Percentiles rank a stretch among this genome's conserved stretches.
Conservation (phyloP, 2,888 invertebrate genomes). For the Marronus borbonicus region DNA sequence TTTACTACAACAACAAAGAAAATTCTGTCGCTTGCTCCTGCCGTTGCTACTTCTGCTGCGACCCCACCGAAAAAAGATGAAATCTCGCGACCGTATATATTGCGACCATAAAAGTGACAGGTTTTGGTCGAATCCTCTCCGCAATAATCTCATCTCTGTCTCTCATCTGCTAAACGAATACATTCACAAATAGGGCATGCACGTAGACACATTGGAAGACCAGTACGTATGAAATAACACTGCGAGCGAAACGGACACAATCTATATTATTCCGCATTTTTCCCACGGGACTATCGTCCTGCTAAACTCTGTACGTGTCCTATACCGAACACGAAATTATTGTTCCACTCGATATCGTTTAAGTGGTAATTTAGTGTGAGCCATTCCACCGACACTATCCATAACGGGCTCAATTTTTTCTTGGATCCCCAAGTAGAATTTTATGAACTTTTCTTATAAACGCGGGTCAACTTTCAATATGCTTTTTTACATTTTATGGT, state of each 20-base stretch:
- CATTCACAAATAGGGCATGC: conserved; percentile 25
- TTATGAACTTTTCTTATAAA: conserved; percentile 28
- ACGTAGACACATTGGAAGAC: conserved; percentile 14
- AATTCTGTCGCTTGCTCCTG: conserved; percentile 59
- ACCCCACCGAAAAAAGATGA: conserved; percentile 60
- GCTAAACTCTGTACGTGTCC: conserved; percentile 53
- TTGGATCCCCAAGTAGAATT: neutral
- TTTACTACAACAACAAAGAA: conserved; percentile 66
- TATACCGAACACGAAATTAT: conserved; percentile 43
- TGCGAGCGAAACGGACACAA: conserved; percentile 57
- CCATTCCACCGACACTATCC: neutral
- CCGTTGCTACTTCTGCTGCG: conserved; percentile 16
- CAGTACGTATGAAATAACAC: conserved; percentile 58
- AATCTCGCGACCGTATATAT: conserved; percentile 64
- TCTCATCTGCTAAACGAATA: conserved; percentile 33
- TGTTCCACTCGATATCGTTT: conserved; percentile 41
- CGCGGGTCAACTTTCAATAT: conserved; percentile 17
- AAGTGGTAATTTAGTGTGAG: conserved; percentile 29
- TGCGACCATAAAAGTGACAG: conserved; percentile 65
- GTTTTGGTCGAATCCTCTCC: conserved; percentile 60
- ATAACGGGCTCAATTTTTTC: conserved; percentile 24
- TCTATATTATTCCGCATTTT: conserved; percentile 63
- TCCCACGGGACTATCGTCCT: conserved; percentile 60
- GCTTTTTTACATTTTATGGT: conserved; percentile 8
- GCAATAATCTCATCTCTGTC: conserved; percentile 43